Evolutionary conservation across 2,113 vertebrate species (phyloP).

Genomic region (Rhombomys opimus): DNA sequence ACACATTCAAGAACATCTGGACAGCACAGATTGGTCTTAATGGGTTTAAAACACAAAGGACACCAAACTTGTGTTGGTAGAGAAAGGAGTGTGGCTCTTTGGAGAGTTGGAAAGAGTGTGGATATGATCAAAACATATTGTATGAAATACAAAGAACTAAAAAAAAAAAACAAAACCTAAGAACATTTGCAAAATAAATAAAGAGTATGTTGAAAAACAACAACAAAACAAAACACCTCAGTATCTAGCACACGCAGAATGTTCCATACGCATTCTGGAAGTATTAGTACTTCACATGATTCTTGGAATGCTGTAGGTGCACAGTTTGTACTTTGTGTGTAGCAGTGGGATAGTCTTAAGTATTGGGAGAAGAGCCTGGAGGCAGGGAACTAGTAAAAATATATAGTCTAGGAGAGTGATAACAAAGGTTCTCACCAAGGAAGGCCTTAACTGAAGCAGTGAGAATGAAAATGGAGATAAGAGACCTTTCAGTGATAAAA

Average conservation of each 20-base stretch:
- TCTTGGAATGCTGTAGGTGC: not conserved
- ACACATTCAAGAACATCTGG: not conserved
- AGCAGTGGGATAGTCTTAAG: not conserved
- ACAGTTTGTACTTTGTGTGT: not conserved
- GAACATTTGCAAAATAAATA: not conserved
- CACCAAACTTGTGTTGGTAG: not conserved
- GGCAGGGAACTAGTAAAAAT: slow-evolving; percentile 27
- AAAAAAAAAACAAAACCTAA: not conserved
- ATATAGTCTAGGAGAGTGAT: not conserved
- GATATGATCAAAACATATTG: not conserved
- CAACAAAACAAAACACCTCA: not conserved
- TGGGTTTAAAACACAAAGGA: not conserved
- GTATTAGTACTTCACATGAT: not conserved
- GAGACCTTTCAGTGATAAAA: slow-evolving; percentile 37
- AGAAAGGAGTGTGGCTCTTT: not conserved
- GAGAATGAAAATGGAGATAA: slow-evolving; percentile 42
- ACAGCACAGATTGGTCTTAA: not conserved
- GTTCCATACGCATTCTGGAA: slow-evolving; percentile 8
- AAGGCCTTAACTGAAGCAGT: not conserved
- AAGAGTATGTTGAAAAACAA: too few species aligned
- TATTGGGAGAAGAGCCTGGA: slow-evolving; percentile 38
- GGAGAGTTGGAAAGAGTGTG: not conserved
- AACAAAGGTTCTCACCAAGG: not conserved
- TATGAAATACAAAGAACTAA: not conserved
- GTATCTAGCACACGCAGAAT: not conserved